phyloP scores from a whole-genome alignment of 2,888 invertebrate species.

The Drosophila demipolita region DNA sequence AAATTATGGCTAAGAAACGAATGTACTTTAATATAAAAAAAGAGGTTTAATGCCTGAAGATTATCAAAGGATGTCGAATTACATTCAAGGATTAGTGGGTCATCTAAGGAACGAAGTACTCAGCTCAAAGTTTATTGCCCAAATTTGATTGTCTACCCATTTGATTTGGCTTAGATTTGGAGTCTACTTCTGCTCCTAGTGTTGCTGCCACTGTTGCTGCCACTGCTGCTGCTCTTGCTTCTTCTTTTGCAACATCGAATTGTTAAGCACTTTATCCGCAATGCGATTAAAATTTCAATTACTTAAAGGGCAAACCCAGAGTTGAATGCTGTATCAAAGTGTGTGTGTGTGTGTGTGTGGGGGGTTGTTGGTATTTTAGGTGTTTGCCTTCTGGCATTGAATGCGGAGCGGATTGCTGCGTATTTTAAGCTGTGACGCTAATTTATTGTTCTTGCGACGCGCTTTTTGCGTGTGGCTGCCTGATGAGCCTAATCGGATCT shows the following conservation, averaged over 20 bases:
- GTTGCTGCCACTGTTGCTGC: neutral
- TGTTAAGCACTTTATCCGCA: neutral
- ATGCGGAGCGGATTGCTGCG: constrained; percentile 11
- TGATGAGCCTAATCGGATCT: constrained; percentile 79
- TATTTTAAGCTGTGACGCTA: constrained; percentile 39
- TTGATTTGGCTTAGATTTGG: neutral
- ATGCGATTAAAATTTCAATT: constrained; percentile 42
- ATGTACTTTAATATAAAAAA: no score
- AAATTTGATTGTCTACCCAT: neutral
- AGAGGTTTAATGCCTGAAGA: no score
- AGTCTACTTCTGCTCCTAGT: no score
- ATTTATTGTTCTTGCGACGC: constrained; percentile 49
- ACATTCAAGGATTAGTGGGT: neutral
- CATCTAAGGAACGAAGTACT: neutral
- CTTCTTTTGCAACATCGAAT: neutral
- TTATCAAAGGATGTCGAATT: neutral
- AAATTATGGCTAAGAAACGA: no score
- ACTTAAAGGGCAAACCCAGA: constrained; percentile 28
- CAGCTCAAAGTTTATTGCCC: neutral
- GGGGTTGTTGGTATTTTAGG: no score
- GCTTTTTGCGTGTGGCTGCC: constrained; percentile 18
- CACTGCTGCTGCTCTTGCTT: neutral
- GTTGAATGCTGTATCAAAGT: neutral
- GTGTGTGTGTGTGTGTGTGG: no score
- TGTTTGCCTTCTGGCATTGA: constrained; percentile 18